Conservation (phyloP, 2,797 vertebrate genomes). For the Phrynocephalus forsythii region DNA sequence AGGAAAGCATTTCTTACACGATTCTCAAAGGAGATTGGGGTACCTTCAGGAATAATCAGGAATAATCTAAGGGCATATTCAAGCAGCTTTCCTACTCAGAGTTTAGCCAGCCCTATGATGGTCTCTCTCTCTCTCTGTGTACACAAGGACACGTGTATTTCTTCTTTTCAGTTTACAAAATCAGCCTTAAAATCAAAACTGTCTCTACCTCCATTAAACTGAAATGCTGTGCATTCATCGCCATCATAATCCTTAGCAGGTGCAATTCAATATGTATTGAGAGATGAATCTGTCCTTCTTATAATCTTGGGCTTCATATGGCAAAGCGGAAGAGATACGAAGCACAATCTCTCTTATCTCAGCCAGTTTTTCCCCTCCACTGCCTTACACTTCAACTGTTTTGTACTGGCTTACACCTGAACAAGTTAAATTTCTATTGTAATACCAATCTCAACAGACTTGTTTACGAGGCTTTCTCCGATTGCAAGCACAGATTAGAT, state of each 20-base stretch:
- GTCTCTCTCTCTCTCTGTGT: not conserved
- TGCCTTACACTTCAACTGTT: no score
- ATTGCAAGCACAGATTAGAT: not conserved
- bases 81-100: not conserved
- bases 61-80: not conserved
- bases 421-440: not conserved
- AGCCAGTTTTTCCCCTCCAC: not conserved
- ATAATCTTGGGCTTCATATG: not conserved
- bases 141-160: not conserved
- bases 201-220: not conserved
- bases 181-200: slow-evolving; percentile 11
- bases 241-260: not conserved
- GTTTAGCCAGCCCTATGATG: not conserved
- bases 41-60: not conserved
- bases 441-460: not conserved
- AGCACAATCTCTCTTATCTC: not conserved
- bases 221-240: not conserved
- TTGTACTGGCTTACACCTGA: not conserved
- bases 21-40: not conserved
- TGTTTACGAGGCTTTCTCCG: not conserved
- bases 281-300: not conserved
- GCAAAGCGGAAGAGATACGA: not conserved
- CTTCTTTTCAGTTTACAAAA: slow-evolving; percentile 6
- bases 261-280: not conserved
- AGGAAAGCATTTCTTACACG: not conserved